A percentile compares a stretch with the other conserved stretches of the same genome.
Conservation (phyloP, 2,888 invertebrate species). For the Campoplex nolae region DNA sequence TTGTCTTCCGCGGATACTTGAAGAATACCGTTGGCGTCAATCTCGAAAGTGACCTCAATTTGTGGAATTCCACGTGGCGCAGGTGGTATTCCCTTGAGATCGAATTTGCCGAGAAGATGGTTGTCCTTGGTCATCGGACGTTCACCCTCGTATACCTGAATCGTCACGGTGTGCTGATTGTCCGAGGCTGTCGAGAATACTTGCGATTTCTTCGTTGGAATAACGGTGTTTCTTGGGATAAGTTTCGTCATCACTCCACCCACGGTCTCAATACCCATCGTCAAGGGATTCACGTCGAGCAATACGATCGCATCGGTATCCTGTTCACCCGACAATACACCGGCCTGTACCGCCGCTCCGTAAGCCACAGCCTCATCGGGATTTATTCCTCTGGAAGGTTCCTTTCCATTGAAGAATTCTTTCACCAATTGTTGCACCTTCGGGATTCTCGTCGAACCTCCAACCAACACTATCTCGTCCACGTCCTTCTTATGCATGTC, state of each 20-base stretch:
- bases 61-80: slow-evolving; percentile 97
- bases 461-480: slow-evolving; percentile 99
- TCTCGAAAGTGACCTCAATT: slow-evolving; percentile 97
- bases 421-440: slow-evolving; percentile 97
- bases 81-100: slow-evolving; percentile 98
- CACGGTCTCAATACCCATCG: slow-evolving; percentile 99
- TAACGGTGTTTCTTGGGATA: slow-evolving; percentile 98
- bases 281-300: slow-evolving; percentile 99
- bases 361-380: slow-evolving; percentile 99
- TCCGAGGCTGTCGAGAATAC: slow-evolving; percentile 99
- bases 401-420: slow-evolving; percentile 98
- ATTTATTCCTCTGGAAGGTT: slow-evolving; percentile 98
- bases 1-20: slow-evolving; percentile 99
- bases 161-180: slow-evolving; percentile 99
- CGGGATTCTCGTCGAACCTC: slow-evolving; percentile 99
- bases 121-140: slow-evolving; percentile 99
- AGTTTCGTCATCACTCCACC: slow-evolving; percentile 99
- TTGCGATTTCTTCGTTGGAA: slow-evolving; percentile 99
- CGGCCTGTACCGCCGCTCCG: slow-evolving; percentile 99
- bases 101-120: slow-evolving; percentile 99
- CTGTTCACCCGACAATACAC: slow-evolving; percentile 98
- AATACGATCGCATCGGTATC: slow-evolving; percentile 98
- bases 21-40: slow-evolving; percentile 97
- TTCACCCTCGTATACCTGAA: slow-evolving; percentile 98
- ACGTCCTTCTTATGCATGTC: slow-evolving; percentile 99